Conservation (phyloP, 2,888 invertebrate genomes). For the Papilio elwesi region DNA sequence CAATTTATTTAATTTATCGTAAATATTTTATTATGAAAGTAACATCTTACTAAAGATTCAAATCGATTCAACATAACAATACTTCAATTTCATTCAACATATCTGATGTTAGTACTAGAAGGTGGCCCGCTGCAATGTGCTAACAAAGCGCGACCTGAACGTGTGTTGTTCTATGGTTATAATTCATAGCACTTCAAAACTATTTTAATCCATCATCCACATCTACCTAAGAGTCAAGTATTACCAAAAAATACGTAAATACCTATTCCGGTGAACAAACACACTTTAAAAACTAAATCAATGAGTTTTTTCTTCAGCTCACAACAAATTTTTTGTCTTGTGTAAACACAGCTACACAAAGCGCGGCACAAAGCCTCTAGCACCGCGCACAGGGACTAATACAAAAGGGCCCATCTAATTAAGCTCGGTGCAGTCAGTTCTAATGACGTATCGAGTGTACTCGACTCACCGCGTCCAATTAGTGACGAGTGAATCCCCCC, state of each 20-base stretch:
- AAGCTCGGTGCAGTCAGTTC: neutral
- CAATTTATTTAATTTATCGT: too few species aligned
- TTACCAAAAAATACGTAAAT: neutral
- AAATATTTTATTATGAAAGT: too few species aligned
- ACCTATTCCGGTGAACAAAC: neutral
- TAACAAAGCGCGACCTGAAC: too few species aligned
- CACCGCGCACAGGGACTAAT: conserved; percentile 4
- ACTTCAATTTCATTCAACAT: too few species aligned
- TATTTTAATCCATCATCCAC: too few species aligned
- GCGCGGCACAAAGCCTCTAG: neutral
- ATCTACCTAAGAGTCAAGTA: too few species aligned
- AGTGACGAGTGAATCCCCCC: neutral
- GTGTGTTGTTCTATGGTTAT: too few species aligned
- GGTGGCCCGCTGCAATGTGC: too few species aligned
- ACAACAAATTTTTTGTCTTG: conserved; percentile 1
- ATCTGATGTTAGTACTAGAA: too few species aligned
- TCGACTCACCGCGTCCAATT: neutral
- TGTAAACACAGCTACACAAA: neutral
- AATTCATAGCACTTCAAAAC: too few species aligned
- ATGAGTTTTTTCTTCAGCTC: neutral
- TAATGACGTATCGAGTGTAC: conserved; percentile 8
- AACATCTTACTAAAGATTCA: too few species aligned
- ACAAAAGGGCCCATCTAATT: conserved; percentile 5
- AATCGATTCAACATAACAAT: too few species aligned
- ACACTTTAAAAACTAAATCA: conserved; percentile 1